These are phyloP conservation scores for Microcebus murinus DNA, from an alignment of 2,113 vertebrate genomes.

Conservation along the genomic window DNA sequence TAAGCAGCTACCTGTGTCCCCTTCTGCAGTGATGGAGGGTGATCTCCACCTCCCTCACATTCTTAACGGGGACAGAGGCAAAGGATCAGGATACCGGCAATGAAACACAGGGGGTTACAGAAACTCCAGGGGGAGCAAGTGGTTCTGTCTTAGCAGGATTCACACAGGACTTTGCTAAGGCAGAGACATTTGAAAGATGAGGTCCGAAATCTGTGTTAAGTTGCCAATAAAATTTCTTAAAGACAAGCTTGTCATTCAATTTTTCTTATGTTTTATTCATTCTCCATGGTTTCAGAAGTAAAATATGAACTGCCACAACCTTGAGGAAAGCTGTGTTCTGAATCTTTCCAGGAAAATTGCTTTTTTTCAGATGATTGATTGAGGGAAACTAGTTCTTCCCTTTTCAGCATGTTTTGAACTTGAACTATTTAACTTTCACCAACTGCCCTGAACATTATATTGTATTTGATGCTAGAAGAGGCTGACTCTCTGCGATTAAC, in stretches of 20 bases:
- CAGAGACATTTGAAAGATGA: constrained; percentile 22
- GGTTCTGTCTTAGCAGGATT: background rate
- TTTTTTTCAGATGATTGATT: background rate
- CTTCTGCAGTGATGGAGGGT: background rate
- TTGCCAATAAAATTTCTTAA: background rate
- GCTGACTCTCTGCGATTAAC: background rate
- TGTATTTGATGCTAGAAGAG: background rate
- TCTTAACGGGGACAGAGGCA: background rate
- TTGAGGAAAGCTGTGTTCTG: constrained; percentile 46
- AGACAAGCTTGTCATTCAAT: constrained; percentile 30
- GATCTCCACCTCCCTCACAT: background rate
- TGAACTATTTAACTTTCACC: background rate
- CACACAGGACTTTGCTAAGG: background rate
- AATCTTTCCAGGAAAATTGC: constrained; percentile 52
- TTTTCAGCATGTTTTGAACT: background rate
- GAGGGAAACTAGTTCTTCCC: background rate
- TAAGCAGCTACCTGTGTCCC: background rate
- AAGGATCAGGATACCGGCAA: background rate
- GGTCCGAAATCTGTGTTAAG: background rate
- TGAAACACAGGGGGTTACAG: background rate
- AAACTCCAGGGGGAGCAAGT: background rate
- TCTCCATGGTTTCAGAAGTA: constrained; percentile 19
- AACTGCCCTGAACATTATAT: background rate
- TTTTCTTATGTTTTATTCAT: constrained; percentile 63
- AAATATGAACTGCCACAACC: constrained; percentile 58